These are phyloP conservation scores for Cossypha caffra DNA, from an alignment of 2,797 vertebrate genomes.

Conservation along the genomic window DNA sequence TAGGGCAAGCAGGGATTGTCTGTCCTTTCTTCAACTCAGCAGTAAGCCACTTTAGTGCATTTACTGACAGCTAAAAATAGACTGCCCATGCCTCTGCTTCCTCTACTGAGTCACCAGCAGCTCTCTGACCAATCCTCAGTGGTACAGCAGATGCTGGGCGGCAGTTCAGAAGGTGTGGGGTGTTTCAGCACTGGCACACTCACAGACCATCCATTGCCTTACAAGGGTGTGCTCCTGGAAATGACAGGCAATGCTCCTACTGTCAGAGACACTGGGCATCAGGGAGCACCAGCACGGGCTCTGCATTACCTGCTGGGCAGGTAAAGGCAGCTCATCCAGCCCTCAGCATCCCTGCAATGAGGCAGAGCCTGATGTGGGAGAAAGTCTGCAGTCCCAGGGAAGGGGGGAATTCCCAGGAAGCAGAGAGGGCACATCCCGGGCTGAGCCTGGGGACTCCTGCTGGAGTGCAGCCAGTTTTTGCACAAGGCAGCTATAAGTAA, in stretches of 20 bases:
- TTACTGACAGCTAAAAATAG: slow-evolving; percentile 63
- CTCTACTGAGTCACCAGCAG: slow-evolving; percentile 30
- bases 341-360: neutral
- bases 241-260: accelerated
- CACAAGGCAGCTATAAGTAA: neutral
- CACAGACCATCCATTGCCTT: neutral
- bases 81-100: neutral
- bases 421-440: neutral
- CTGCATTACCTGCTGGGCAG: neutral
- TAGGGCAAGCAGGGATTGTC: slow-evolving; percentile 53
- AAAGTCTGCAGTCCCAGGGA: neutral
- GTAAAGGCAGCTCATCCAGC: neutral
- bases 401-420: neutral
- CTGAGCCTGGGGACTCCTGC: accelerated
- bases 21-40: slow-evolving; percentile 38
- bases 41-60: slow-evolving; percentile 55
- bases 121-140: slow-evolving; percentile 1
- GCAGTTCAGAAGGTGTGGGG: neutral
- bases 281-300: accelerated
- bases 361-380: neutral
- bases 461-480: neutral
- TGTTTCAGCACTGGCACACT: neutral
- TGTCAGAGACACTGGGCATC: neutral
- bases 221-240: neutral
- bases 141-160: slow-evolving; percentile 3